A percentile compares a stretch with the other conserved stretches of the same genome.
phyloP scores from a whole-genome alignment of 2,888 invertebrate species.

The Corythucha ciliata region DNA sequence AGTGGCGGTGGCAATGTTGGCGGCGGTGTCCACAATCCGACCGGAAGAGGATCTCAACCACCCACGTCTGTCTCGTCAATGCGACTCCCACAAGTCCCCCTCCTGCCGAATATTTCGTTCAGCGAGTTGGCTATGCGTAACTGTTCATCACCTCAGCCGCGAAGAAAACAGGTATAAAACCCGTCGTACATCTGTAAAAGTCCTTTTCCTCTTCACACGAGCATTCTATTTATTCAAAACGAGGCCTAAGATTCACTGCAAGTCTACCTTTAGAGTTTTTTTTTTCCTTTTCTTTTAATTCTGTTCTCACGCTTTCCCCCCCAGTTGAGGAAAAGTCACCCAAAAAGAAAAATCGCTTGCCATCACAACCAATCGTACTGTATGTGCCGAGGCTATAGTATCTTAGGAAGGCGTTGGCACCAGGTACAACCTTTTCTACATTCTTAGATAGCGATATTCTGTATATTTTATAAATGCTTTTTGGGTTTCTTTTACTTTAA shows the following conservation, averaged over 20 bases:
- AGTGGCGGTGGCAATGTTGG: slow-evolving; percentile 45
- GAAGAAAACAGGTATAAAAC: slow-evolving; percentile 54
- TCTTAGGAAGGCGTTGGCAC: slow-evolving; percentile 26
- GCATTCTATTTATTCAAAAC: neutral
- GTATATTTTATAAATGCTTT: too few relatives aligned
- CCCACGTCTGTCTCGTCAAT: slow-evolving; percentile 12
- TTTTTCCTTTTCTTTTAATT: slow-evolving; percentile 13
- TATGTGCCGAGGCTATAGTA: slow-evolving; percentile 26
- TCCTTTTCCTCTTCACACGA: neutral
- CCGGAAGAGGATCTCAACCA: slow-evolving; percentile 40
- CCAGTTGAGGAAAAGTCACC: slow-evolving; percentile 30
- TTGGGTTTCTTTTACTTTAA: slow-evolving; percentile 19
- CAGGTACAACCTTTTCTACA: too few relatives aligned
- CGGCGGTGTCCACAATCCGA: slow-evolving; percentile 36
- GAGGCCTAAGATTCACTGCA: neutral
- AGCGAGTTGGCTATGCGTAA: slow-evolving; percentile 41
- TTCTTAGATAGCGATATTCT: too few relatives aligned
- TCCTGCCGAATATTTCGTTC: slow-evolving; percentile 46
- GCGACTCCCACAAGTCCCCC: slow-evolving; percentile 41
- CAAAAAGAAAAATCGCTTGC: slow-evolving; percentile 27
- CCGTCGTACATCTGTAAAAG: neutral
- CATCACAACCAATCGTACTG: slow-evolving; percentile 25
- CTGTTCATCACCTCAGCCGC: slow-evolving; percentile 70
- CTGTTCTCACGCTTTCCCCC: too few relatives aligned
- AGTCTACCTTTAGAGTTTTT: slow-evolving; percentile 1